Evolutionary conservation across 2,797 vertebrate species (phyloP).

Genomic region (Bryconaethiops microstoma): DNA sequence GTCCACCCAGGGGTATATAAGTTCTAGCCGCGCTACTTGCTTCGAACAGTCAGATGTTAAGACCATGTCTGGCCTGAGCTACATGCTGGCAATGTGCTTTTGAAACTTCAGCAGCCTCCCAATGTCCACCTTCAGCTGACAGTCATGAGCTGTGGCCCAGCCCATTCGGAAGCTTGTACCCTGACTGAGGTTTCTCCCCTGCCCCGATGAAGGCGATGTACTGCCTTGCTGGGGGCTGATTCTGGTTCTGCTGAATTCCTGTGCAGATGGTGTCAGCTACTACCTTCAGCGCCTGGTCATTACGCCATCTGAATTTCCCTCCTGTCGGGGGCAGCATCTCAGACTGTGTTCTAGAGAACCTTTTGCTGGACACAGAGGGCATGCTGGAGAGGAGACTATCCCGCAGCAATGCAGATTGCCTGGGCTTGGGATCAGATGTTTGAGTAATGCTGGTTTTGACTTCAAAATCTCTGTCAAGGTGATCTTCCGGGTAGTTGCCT

Average conservation of each 20-base stretch:
- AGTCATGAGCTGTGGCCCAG: not conserved
- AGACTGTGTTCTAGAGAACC: not conserved
- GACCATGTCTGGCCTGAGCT: not conserved
- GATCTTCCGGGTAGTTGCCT: no score
- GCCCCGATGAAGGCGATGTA: not conserved
- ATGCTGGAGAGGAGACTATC: no score
- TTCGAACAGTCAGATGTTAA: not conserved
- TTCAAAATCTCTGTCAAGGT: no score
- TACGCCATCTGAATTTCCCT: not conserved
- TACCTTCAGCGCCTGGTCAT: conserved; percentile 2
- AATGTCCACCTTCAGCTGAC: not conserved
- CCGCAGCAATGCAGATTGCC: no score
- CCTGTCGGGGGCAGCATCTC: not conserved
- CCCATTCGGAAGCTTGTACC: not conserved
- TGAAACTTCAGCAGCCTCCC: conserved; percentile 1
- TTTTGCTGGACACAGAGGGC: not conserved
- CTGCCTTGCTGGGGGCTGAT: not conserved
- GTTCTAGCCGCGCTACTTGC: not conserved
- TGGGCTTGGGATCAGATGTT: no score
- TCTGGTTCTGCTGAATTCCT: not conserved
- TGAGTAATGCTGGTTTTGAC: no score
- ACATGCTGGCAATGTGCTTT: not conserved
- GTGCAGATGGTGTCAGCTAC: not conserved
- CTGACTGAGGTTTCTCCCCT: not conserved
- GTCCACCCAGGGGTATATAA: not conserved